These are phyloP conservation scores for Channa argus DNA, from an alignment of 2,113 vertebrate genomes.

Conservation along the genomic window DNA sequence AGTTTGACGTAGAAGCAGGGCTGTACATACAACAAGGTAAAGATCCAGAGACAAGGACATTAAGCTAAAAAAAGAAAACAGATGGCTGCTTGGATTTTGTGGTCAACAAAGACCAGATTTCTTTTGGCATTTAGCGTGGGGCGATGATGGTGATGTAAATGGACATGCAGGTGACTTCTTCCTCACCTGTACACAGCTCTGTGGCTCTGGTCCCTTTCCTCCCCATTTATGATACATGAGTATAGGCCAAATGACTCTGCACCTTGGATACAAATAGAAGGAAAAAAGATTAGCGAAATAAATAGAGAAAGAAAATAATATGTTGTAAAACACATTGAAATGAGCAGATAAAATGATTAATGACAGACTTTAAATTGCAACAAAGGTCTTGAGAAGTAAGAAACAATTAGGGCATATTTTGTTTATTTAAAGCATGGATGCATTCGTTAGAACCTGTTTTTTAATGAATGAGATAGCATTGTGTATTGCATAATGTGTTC, in stretches of 20 bases:
- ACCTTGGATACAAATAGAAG: conserved; percentile 76
- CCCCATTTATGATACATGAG: conserved; percentile 94
- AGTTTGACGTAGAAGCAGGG: no score
- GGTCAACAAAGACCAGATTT: no score
- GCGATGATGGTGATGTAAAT: no score
- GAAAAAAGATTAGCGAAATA: neutral
- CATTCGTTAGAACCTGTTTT: neutral
- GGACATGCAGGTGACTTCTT: conserved; percentile 63
- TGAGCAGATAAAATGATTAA: neutral
- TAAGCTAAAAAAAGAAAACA: no score
- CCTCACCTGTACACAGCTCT: conserved; percentile 95
- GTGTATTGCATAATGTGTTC: no score
- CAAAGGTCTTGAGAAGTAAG: neutral
- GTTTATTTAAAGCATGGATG: conserved; percentile 7
- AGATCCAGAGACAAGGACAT: no score
- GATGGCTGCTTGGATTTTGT: no score
- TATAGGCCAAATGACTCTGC: conserved; percentile 97
- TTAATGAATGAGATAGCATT: no score
- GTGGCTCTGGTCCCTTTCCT: conserved; percentile 96
- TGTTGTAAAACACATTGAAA: neutral
- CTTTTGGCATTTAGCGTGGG: no score
- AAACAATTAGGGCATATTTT: neutral
- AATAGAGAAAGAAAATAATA: neutral
- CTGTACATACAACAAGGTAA: no score
- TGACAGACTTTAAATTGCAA: neutral